Conservation (phyloP, 2,888 invertebrate genomes). For the Andrena bucephala region DNA sequence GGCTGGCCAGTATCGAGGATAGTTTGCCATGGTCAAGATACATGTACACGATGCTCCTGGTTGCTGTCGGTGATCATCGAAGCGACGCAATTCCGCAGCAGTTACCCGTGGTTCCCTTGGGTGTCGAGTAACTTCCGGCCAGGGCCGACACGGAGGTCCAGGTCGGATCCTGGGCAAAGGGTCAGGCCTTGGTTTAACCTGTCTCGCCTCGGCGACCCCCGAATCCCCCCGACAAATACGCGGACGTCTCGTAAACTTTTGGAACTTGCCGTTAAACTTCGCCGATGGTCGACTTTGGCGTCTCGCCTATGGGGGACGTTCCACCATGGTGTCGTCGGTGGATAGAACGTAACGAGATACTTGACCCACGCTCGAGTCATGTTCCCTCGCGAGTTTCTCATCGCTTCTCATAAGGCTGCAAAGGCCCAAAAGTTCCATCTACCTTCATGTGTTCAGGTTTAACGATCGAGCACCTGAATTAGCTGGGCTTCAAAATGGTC, state of each 20-base stretch:
- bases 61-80: conserved; percentile 52
- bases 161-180: conserved; percentile 39
- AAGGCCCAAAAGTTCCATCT: no score
- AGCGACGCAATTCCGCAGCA: conserved; percentile 50
- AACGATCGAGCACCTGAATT: no score
- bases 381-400: no score
- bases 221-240: conserved; percentile 60
- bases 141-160: conserved; percentile 30
- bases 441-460: no score
- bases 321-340: background rate
- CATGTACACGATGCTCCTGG: conserved; percentile 10
- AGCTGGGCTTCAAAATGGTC: no score
- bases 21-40: conserved; percentile 29
- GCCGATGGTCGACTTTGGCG: conserved; percentile 48
- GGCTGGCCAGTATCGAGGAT: conserved; percentile 31
- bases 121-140: conserved; percentile 49
- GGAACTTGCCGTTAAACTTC: conserved; percentile 56
- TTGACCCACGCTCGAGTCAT: background rate
- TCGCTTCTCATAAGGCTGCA: no score
- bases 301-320: background rate
- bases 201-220: conserved; percentile 41
- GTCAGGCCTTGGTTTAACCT: conserved; percentile 56
- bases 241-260: conserved; percentile 62
- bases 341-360: background rate
- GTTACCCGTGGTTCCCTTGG: conserved; percentile 48